phyloP scores from a whole-genome alignment of 2,113 vertebrate genomes.

The Melanerpes formicivorus region DNA sequence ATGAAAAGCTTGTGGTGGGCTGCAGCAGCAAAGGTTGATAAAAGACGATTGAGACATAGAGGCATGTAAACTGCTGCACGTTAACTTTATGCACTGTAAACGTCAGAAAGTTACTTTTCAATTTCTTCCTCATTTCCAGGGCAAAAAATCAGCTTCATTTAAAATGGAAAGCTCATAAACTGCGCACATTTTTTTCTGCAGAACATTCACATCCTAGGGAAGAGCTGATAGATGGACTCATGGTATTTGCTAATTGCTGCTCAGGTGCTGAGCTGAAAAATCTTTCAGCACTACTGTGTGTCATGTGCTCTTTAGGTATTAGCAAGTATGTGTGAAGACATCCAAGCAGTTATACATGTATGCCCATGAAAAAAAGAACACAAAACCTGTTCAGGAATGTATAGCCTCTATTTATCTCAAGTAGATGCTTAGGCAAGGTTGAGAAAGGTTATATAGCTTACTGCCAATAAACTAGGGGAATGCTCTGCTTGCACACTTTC shows the following conservation, averaged over 20 bases:
- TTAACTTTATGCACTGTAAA: slow-evolving; percentile 77
- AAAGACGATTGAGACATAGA: slow-evolving; percentile 75
- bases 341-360: slow-evolving; percentile 12
- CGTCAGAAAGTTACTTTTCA: slow-evolving; percentile 35
- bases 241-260: background rate
- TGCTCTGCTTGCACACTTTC: slow-evolving; percentile 57
- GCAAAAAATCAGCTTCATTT: slow-evolving; percentile 35
- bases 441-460: slow-evolving; percentile 61
- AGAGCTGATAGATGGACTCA: background rate
- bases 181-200: background rate
- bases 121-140: slow-evolving; percentile 9
- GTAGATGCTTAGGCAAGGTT: slow-evolving; percentile 26
- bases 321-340: background rate
- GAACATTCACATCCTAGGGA: background rate
- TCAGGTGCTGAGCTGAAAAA: slow-evolving; percentile 26
- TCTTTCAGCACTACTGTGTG: background rate
- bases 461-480: slow-evolving; percentile 65
- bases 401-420: slow-evolving; percentile 52
- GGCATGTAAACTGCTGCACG: slow-evolving; percentile 72
- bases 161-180: slow-evolving; percentile 27
- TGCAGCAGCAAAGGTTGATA: slow-evolving; percentile 80
- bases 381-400: slow-evolving; percentile 16
- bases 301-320: background rate
- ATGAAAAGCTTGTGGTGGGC: slow-evolving; percentile 81
- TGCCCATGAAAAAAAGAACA: background rate